Evolutionary conservation across 1,140 invertebrate genomes (phyloP), one percentile per base, ranked within the genome.

Genomic region (Hyles vespertilio): DNA sequence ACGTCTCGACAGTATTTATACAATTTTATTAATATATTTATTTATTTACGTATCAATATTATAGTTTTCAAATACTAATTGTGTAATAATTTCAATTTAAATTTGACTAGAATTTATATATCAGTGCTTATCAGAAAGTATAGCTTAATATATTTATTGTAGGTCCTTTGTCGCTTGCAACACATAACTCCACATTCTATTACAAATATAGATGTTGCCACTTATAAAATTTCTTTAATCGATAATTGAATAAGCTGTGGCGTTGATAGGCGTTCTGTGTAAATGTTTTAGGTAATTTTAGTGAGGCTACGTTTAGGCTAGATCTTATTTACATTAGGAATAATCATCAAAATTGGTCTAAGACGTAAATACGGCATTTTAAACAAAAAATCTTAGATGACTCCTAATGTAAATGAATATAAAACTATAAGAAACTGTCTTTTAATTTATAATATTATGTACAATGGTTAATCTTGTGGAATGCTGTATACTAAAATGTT

Each of bases 51-150:
- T 56, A 54, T 60, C 46, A 63, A 57, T 52, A 67, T 61, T 56
- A 55, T 70, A 67, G 55, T 59, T 65, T 56, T 58, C 55, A 64
- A 67, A 59, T 61, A 56, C 65, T 69, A 65, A 71, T 51, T 54
- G 61, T 64, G 58, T 69, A 51, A 63, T 67, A 48, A 61, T 71
- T 66, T 47, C 67, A 84, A 73, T 77, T 79, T 77, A 77, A 67
- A 77, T 77, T 84, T 87, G 84, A 87, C 84, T 85, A 87, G 84
- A 87, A 72, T 72, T 75, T 69, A 73, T 76, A 80, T 46, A 76
- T 71, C 72, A 84, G 79, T 84, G 79, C 76, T 71, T 75, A 75
- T 63, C 68, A 52, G 69, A 45, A 69, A 68, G 54, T 64, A 65
- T 66, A 63, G 46, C 51, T 47, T 68, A 60, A 32, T 40, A 59